Conservation (phyloP, 2,797 vertebrate species). For the Odontamblyopus rebecca region DNA sequence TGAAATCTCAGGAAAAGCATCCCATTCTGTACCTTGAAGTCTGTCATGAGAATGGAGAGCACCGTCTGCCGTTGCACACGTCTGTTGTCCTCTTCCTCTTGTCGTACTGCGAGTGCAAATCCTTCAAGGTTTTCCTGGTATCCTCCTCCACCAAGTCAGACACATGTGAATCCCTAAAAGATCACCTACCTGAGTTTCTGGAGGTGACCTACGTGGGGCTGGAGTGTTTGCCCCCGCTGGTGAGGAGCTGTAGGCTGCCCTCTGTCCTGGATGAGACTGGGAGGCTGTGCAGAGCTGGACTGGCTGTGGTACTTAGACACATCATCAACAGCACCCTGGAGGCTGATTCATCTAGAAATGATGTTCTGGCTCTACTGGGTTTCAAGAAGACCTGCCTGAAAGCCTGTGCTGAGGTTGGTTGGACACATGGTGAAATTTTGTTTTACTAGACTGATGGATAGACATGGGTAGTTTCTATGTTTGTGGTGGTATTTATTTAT, state of each 20-base stretch:
- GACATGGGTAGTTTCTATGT: too few relatives aligned
- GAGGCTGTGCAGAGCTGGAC: conserved; percentile 88
- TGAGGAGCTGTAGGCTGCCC: conserved; percentile 86
- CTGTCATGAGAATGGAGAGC: conserved; percentile 63
- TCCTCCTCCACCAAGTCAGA: conserved; percentile 17
- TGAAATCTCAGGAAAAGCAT: conserved; percentile 76
- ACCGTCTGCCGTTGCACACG: conserved; percentile 85
- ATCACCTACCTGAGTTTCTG: conserved; percentile 52
- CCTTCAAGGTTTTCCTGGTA: conserved; percentile 74
- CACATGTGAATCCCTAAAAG: conserved; percentile 36
- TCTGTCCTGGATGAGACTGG: conserved; percentile 79
- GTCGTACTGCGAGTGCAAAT: conserved; percentile 88
- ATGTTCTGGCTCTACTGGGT: conserved; percentile 86
- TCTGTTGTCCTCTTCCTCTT: conserved; percentile 89
- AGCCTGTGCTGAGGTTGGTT: conserved; percentile 94
- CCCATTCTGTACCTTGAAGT: conserved; percentile 86
- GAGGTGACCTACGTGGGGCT: conserved; percentile 68
- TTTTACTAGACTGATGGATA: not conserved
- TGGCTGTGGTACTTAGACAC: conserved; percentile 91
- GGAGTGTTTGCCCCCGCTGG: conserved; percentile 79
- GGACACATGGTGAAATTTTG: not conserved
- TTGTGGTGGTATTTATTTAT: not conserved
- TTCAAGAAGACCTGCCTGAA: conserved; percentile 99
- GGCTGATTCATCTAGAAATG: conserved; percentile 79
- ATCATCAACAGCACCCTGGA: conserved; percentile 82